Evolutionary conservation across 2,888 invertebrate genomes (phyloP).

Genomic region (Cheilosia variabilis): DNA sequence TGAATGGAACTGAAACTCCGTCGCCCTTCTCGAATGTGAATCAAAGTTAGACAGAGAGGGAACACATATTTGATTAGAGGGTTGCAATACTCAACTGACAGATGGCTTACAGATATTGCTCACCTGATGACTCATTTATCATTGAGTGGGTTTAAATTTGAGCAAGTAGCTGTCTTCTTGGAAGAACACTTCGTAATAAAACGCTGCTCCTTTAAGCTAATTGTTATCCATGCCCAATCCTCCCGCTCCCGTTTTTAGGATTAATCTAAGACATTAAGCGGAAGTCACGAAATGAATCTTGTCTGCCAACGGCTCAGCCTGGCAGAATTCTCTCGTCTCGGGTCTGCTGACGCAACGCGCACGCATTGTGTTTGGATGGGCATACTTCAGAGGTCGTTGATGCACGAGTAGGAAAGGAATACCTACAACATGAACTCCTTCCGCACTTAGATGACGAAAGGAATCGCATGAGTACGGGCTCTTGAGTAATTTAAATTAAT

Average conservation of each 20-base stretch:
- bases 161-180: not conserved
- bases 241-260: slow-evolving; percentile 22
- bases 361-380: slow-evolving; percentile 6
- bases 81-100: slow-evolving; percentile 41
- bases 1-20: slow-evolving; percentile 7
- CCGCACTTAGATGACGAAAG: slow-evolving; percentile 59
- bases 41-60: slow-evolving; percentile 42
- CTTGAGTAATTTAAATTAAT: slow-evolving; percentile 67
- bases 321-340: not conserved
- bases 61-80: slow-evolving; percentile 46
- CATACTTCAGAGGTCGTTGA: slow-evolving; percentile 45
- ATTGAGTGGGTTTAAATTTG: slow-evolving; percentile 24
- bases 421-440: slow-evolving; percentile 10
- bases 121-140: slow-evolving; percentile 59
- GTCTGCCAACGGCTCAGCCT: slow-evolving; percentile 12
- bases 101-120: slow-evolving; percentile 58
- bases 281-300: slow-evolving; percentile 64
- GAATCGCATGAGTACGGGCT: slow-evolving; percentile 23
- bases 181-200: not conserved
- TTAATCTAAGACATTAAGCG: slow-evolving; percentile 52
- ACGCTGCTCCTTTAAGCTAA: not conserved
- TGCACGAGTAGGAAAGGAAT: slow-evolving; percentile 16
- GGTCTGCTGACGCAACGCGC: not conserved
- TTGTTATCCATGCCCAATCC: not conserved
- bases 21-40: slow-evolving; percentile 22